Base-by-base conservation (phyloP, 1,140 invertebrate species). In the Prorops nasuta region DNA sequence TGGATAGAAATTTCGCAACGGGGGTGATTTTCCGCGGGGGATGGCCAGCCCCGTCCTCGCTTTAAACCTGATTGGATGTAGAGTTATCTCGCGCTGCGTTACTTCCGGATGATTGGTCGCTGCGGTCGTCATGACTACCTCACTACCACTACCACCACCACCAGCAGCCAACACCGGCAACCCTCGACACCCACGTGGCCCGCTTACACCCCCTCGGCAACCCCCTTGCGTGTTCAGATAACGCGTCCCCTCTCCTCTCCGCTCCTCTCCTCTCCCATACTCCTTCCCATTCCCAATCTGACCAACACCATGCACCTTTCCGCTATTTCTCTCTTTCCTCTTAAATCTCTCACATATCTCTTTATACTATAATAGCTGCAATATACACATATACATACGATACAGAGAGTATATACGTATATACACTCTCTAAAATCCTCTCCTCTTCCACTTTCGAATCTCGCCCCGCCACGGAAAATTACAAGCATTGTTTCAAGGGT, bases 61-160 rank as follows among this genome's bases (percentile, higher is more conserved):
- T 70, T 73, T 76, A 78, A 76, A 78, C 66, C 75, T 76, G 75
- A 77, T 77, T 77, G 75, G 75, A 76, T 77, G 73, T 73, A 74
- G 75, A 77, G 75, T 77, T 76, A 76, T 77, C 75, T 77, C 74
- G 72, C 72, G 74, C 58, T 67, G 66, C 71, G 73, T 76, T 77
- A 76, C 72, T 77, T 77, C 75, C 74, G 75, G 74, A 76, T 77
- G 74, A 77, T 77, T 77, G 75, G 75, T 75, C 66, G 68, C 63
- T 77, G 74, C 65, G 75, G 75, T 77, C 69, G 75, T 72, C 75
- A 77, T 77, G 75, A 74, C 75, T 76, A 76, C 75, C 72, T 63
- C 66, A 63, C 67, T 61, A 60, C 69, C 67, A 69, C 73, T 69
- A 66, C 68, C 70, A 56, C 67, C 51, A 42, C 48, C 46, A 9